phyloP scores from a whole-genome alignment of 2,888 invertebrate genomes.

The Rhopalosiphum nymphaeae region DNA sequence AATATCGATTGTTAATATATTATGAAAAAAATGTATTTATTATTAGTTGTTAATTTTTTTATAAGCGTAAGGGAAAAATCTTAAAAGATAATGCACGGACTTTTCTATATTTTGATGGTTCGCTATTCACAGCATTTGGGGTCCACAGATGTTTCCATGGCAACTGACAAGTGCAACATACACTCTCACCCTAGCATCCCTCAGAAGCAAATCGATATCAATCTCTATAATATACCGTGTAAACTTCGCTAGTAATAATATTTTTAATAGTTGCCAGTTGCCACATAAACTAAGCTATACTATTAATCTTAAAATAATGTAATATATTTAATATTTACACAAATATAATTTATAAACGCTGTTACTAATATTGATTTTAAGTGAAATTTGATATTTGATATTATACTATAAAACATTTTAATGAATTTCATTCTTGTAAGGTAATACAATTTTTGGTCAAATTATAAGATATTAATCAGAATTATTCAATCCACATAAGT shows the following conservation, averaged over 20 bases:
- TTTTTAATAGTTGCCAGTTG: conserved; percentile 32
- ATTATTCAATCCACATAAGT: neutral
- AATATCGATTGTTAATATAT: neutral
- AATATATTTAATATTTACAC: neutral
- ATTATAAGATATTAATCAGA: neutral
- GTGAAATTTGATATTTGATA: neutral
- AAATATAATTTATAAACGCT: neutral
- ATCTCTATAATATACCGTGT: conserved; percentile 52
- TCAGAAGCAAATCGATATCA: conserved; percentile 70
- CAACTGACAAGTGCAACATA: conserved; percentile 58
- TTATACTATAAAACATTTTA: neutral
- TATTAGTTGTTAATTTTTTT: conserved; percentile 1
- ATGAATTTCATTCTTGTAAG: neutral
- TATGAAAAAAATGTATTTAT: neutral
- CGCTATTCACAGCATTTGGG: conserved; percentile 62
- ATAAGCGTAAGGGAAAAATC: neutral
- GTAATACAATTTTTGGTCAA: neutral
- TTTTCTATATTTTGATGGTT: conserved; percentile 54
- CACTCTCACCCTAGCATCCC: conserved; percentile 68
- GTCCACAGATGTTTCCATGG: conserved; percentile 63
- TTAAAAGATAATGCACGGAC: conserved; percentile 10
- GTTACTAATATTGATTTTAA: neutral
- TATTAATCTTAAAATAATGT: conserved; percentile 36
- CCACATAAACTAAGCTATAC: neutral
- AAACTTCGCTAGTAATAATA: conserved; percentile 47